Evolutionary conservation across 2,888 invertebrate genomes (phyloP).

Genomic region (Pseudococcus jackbeardsleyi): DNA sequence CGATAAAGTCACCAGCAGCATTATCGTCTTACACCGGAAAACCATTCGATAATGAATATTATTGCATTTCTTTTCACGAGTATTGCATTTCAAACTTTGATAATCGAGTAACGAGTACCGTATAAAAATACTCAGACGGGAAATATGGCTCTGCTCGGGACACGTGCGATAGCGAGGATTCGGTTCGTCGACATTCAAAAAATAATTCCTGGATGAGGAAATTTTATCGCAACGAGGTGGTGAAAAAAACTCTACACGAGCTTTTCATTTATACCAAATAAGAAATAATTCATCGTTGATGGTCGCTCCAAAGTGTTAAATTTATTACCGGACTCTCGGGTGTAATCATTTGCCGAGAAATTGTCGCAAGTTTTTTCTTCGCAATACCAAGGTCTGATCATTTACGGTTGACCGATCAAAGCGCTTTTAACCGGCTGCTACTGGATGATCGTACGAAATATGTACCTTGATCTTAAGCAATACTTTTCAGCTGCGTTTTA

Average conservation of each 20-base stretch:
- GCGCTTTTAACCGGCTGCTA: conserved; percentile 36
- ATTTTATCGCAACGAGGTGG: too few relatives aligned
- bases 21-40: neutral
- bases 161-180: neutral
- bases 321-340: neutral
- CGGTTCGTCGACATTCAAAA: neutral
- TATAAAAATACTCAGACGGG: neutral
- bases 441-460: neutral
- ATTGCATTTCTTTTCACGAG: neutral
- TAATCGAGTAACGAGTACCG: neutral
- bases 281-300: neutral
- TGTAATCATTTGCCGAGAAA: conserved; percentile 2
- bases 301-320: neutral
- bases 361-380: conserved; percentile 30
- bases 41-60: neutral
- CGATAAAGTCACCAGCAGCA: neutral
- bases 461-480: conserved; percentile 38
- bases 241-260: neutral
- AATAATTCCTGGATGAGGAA: neutral
- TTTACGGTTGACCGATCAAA: conserved; percentile 29
- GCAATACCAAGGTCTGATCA: conserved; percentile 38
- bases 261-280: neutral
- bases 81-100: neutral
- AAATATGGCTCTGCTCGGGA: neutral
- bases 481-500: neutral